Percentiles rank a stretch among this genome's conserved stretches.
These are phyloP conservation scores for Drosophila navojoa DNA, from an alignment of 1,140 invertebrate species.

Conservation along the genomic window DNA sequence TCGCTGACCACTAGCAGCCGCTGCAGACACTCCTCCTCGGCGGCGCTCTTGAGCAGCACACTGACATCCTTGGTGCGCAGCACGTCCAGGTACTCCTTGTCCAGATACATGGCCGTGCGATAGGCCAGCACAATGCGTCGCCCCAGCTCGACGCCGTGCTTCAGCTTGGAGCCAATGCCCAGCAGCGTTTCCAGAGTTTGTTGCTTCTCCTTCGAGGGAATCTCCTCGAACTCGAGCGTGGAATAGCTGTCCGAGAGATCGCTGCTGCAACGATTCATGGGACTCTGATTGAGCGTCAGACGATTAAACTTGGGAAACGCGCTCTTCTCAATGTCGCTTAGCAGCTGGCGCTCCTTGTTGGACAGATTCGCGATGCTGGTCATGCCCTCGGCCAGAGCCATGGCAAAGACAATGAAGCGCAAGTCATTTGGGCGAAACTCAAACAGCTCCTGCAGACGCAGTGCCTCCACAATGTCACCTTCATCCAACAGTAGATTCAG, in stretches of 20 bases:
- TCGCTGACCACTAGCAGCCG: constrained; percentile 86
- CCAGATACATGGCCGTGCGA: constrained; percentile 85
- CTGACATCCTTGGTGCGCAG: constrained; percentile 85
- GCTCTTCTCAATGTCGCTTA: constrained; percentile 73
- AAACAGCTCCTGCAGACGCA: constrained; percentile 85
- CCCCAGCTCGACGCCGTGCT: constrained; percentile 85
- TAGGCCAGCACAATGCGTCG: constrained; percentile 85
- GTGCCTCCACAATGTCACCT: constrained; percentile 83
- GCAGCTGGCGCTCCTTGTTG: constrained; percentile 70
- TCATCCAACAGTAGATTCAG: constrained; percentile 79
- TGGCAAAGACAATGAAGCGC: constrained; percentile 84
- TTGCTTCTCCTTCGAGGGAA: constrained; percentile 78
- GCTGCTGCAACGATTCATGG: constrained; percentile 52
- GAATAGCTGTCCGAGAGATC: constrained; percentile 74
- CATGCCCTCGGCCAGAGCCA: constrained; percentile 84
- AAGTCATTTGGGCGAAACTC: constrained; percentile 83
- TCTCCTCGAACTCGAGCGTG: constrained; percentile 78
- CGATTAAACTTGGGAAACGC: constrained; percentile 78
- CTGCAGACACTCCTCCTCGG: constrained; percentile 85
- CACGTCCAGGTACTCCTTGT: constrained; percentile 85
- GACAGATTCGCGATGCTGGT: constrained; percentile 73
- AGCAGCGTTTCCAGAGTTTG: constrained; percentile 77
- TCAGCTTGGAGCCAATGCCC: constrained; percentile 81
- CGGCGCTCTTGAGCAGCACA: constrained; percentile 85
- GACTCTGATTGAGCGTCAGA: constrained; percentile 67